Conservation (phyloP, 2,888 invertebrate genomes). For the Apotomis capreana region DNA sequence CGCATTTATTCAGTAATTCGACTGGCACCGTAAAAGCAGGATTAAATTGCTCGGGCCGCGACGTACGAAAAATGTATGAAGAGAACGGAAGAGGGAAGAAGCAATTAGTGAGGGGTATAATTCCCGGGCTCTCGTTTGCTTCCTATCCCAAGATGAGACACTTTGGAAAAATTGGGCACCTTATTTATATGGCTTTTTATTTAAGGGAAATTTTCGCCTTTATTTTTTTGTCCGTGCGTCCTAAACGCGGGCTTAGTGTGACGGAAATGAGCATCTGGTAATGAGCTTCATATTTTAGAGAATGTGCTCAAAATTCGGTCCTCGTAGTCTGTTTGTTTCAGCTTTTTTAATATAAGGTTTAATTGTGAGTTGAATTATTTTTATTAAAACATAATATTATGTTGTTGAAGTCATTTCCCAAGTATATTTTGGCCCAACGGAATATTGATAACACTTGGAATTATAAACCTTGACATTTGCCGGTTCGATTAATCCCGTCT, state of each 20-base stretch:
- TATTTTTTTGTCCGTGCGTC: conserved; percentile 23
- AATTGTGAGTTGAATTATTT: too few species aligned
- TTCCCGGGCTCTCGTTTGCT: conserved; percentile 52
- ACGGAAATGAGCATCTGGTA: conserved; percentile 39
- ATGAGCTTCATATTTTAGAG: conserved; percentile 33
- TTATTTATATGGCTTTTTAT: conserved; percentile 45
- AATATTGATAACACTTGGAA: too few species aligned
- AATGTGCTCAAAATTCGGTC: conserved; percentile 27
- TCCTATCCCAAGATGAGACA: conserved; percentile 46
- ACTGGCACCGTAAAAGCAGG: conserved; percentile 55
- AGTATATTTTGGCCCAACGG: too few species aligned
- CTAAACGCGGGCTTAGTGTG: conserved; percentile 35
- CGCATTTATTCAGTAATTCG: conserved; percentile 57
- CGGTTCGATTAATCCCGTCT: too few species aligned
- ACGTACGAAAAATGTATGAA: conserved; percentile 60
- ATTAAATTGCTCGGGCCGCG: conserved; percentile 58
- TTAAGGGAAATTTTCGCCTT: conserved; percentile 28
- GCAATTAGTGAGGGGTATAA: conserved; percentile 56
- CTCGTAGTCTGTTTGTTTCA: background rate
- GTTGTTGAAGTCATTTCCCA: too few species aligned
- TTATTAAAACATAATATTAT: too few species aligned
- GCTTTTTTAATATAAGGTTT: background rate
- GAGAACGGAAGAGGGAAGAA: conserved; percentile 43
- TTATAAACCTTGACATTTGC: too few species aligned
- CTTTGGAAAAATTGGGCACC: conserved; percentile 47